phyloP scores from a whole-genome alignment of 1,140 invertebrate species.

The Sminthurides bifidus region DNA sequence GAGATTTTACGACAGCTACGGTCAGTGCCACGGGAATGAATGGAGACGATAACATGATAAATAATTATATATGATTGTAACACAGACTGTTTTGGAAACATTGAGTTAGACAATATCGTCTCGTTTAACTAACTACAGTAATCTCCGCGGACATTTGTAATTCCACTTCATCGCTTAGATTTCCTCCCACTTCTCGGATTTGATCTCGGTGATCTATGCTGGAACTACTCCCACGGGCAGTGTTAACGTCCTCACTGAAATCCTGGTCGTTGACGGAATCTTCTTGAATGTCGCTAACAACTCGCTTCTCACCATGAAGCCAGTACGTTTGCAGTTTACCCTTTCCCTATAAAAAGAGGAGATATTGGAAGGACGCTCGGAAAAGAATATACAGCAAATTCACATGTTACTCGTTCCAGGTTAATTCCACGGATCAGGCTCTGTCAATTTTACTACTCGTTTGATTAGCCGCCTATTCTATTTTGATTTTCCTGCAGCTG shows the following conservation, averaged over 20 bases:
- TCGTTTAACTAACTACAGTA: too few relatives aligned
- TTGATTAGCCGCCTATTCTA: background rate
- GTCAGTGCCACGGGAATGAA: too few relatives aligned
- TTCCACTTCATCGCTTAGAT: background rate
- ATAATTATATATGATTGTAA: too few relatives aligned
- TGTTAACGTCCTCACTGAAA: background rate
- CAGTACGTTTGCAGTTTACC: conserved; percentile 80
- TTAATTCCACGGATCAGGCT: background rate
- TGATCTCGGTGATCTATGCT: too few relatives aligned
- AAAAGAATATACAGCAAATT: conserved; percentile 32
- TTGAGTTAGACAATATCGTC: too few relatives aligned
- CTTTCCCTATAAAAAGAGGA: conserved; percentile 78
- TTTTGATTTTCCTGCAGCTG: background rate
- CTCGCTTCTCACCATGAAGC: conserved; percentile 58
- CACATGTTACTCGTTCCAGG: background rate
- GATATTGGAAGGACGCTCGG: too few relatives aligned
- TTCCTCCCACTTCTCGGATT: too few relatives aligned
- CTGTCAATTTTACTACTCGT: background rate
- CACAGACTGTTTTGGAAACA: too few relatives aligned
- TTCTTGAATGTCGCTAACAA: too few relatives aligned
- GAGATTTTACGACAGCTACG: too few relatives aligned
- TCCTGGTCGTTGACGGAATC: background rate
- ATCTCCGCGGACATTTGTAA: background rate
- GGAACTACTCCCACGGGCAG: too few relatives aligned
- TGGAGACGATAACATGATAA: too few relatives aligned